Conservation (phyloP, 2,888 invertebrate species). For the Lasioglossum figueresi region DNA sequence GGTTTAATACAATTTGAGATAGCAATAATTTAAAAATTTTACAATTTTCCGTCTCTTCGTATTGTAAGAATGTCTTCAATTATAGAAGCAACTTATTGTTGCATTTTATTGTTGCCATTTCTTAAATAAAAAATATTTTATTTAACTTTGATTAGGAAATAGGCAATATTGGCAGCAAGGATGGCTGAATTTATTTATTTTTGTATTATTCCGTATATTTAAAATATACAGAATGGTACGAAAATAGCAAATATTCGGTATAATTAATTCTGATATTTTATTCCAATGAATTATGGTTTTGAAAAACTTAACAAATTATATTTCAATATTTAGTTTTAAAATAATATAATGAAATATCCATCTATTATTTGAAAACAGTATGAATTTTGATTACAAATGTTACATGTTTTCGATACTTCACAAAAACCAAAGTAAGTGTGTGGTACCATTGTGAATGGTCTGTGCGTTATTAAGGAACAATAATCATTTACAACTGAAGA, state of each 20-base stretch:
- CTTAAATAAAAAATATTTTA: no score
- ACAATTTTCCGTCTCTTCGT: background rate
- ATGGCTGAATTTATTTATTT: no score
- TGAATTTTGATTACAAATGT: background rate
- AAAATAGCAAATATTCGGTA: no score
- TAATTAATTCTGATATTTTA: no score
- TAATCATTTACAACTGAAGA: slow-evolving; percentile 35
- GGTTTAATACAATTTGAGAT: background rate
- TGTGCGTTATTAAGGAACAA: slow-evolving; percentile 14
- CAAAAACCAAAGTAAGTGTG: background rate
- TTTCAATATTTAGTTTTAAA: background rate
- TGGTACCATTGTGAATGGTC: background rate
- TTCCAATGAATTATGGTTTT: background rate
- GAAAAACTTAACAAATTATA: background rate
- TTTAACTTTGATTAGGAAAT: no score
- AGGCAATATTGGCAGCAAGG: no score
- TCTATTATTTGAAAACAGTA: background rate
- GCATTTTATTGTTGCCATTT: background rate
- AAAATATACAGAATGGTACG: no score
- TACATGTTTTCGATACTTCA: background rate
- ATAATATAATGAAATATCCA: background rate
- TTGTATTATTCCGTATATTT: no score
- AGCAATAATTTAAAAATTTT: background rate
- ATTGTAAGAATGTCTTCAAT: background rate
- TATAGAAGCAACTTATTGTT: background rate